Evolutionary conservation across 2,888 invertebrate genomes (phyloP).

Genomic region (Napeogenes inachia): DNA sequence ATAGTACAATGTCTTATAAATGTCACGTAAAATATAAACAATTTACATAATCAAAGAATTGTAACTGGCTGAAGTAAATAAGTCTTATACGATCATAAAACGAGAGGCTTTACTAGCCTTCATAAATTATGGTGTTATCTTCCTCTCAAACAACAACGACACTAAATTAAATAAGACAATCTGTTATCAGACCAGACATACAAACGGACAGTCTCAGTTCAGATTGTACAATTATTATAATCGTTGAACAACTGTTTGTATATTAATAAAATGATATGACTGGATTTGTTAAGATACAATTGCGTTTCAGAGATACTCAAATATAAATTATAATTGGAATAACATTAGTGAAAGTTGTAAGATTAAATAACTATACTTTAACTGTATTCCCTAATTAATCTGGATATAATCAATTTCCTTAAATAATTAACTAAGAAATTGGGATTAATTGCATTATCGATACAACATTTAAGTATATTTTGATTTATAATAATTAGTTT

Average conservation of each 20-base stretch:
- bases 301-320: not conserved
- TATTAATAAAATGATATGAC: slow-evolving; percentile 12
- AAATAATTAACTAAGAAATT: too few relatives aligned
- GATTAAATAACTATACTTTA: too few relatives aligned
- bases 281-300: not conserved
- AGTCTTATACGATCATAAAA: slow-evolving; percentile 66
- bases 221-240: slow-evolving; percentile 22
- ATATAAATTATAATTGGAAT: not conserved
- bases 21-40: not conserved
- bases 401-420: too few relatives aligned
- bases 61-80: slow-evolving; percentile 21
- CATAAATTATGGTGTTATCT: slow-evolving; percentile 68
- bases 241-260: slow-evolving; percentile 23
- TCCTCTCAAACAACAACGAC: slow-evolving; percentile 55
- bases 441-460: too few relatives aligned
- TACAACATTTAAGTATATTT: too few relatives aligned
- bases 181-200: slow-evolving; percentile 57
- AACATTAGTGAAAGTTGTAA: not conserved
- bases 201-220: slow-evolving; percentile 61
- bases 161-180: slow-evolving; percentile 62
- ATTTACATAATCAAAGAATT: not conserved
- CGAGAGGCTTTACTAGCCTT: slow-evolving; percentile 63
- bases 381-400: too few relatives aligned
- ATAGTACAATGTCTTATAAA: not conserved
- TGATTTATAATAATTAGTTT: not conserved